Percentiles rank a stretch among this genome's conserved stretches.
phyloP scores from a whole-genome alignment of 2,797 vertebrate genomes.

The Acanthornis magna region DNA sequence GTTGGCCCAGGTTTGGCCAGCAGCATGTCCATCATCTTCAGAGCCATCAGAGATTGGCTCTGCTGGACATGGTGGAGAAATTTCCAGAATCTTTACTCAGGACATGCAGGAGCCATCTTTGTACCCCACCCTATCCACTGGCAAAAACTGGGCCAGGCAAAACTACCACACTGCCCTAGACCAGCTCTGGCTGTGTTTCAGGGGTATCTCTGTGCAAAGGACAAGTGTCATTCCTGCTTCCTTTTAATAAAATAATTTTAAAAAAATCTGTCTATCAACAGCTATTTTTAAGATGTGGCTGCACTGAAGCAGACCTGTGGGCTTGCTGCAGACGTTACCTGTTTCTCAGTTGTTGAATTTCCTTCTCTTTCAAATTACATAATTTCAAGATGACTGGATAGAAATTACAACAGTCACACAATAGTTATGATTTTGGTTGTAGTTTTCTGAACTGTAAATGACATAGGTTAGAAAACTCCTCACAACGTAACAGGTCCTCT shows the following conservation, averaged over 20 bases:
- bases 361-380: not conserved
- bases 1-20: too few species aligned
- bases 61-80: too few species aligned
- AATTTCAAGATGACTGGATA: not conserved
- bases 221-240: not conserved
- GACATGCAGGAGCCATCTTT: too few species aligned
- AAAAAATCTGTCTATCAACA: not conserved
- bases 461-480: not conserved
- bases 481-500: not conserved
- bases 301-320: not conserved
- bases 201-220: not conserved
- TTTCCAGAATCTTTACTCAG: too few species aligned
- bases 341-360: not conserved
- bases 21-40: too few species aligned
- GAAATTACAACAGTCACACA: not conserved
- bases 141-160: too few species aligned
- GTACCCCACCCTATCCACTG: too few species aligned
- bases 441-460: not conserved
- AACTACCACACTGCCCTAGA: too few species aligned
- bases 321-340: not conserved
- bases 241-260: not conserved
- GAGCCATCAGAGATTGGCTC: too few species aligned
- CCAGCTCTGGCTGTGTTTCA: not conserved
- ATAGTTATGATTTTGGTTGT: not conserved
- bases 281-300: not conserved